Percentiles rank a stretch among this genome's conserved stretches.
These are phyloP conservation scores for Keiferia lycopersicella DNA, from an alignment of 2,888 invertebrate genomes.

Conservation along the genomic window DNA sequence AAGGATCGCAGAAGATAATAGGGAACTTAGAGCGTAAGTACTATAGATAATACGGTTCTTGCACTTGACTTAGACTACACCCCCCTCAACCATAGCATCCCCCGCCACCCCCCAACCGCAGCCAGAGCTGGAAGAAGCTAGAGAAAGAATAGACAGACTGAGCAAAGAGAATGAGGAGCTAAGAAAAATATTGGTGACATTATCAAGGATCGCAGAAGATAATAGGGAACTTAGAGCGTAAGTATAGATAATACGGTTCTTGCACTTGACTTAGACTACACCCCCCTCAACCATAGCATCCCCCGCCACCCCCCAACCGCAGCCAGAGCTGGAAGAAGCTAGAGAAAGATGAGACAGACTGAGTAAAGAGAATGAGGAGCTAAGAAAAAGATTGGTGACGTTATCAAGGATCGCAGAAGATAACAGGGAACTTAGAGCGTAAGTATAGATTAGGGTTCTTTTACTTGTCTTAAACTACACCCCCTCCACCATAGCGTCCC, in stretches of 20 bases:
- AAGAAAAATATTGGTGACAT: constrained; percentile 66
- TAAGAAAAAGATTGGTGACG: constrained; percentile 70
- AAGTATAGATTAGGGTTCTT: constrained; percentile 41
- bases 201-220: constrained; percentile 79
- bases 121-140: constrained; percentile 63
- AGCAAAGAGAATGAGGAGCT: constrained; percentile 76
- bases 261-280: no score
- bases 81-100: constrained; percentile 39
- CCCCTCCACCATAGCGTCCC: constrained; percentile 39
- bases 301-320: no score
- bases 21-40: constrained; percentile 74
- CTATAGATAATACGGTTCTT: no score
- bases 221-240: constrained; percentile 76
- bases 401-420: constrained; percentile 79
- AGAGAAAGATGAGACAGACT: constrained; percentile 63
- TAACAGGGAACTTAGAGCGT: constrained; percentile 76
- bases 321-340: constrained; percentile 76
- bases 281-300: constrained; percentile 52
- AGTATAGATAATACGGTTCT: constrained; percentile 40
- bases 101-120: constrained; percentile 35
- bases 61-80: constrained; percentile 28
- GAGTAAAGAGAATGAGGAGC: constrained; percentile 74
- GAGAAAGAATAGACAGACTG: constrained; percentile 58
- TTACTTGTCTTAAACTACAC: no score
- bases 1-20: constrained; percentile 79